These are phyloP conservation scores for Montifringilla adamsi DNA, from an alignment of 2,113 vertebrate species.

Conservation along the genomic window DNA sequence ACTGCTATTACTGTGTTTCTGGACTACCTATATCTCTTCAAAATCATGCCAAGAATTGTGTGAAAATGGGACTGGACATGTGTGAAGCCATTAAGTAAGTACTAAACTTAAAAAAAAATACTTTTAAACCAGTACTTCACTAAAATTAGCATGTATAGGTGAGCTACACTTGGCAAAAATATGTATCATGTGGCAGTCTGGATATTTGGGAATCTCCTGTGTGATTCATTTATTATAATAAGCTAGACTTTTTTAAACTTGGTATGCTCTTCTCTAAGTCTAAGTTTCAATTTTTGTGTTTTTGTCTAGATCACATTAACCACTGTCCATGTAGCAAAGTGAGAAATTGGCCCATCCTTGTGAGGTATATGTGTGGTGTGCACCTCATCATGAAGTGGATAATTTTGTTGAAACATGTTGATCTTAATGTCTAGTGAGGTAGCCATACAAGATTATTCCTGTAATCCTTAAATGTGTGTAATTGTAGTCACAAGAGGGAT, in stretches of 20 bases:
- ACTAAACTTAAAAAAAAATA: not conserved
- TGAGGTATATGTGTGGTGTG: not conserved
- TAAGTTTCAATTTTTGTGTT: not conserved
- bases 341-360: not conserved
- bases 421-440: not conserved
- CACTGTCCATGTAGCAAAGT: not conserved
- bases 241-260: not conserved
- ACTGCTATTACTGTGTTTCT: constrained; percentile 98
- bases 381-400: not conserved
- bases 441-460: not conserved
- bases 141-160: not conserved
- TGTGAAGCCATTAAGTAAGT: constrained; percentile 98
- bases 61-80: constrained; percentile 99
- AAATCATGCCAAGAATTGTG: constrained; percentile 96
- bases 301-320: not conserved
- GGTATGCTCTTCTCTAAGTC: not conserved
- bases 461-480: not conserved
- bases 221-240: not conserved
- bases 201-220: not conserved
- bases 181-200: not conserved
- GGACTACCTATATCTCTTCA: constrained; percentile 93
- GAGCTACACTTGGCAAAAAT: not conserved
- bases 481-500: not conserved
- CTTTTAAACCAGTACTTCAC: not conserved
- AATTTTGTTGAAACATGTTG: not conserved